Base-by-base conservation (phyloP, 2,888 invertebrate species). In the Callosobruchus maculatus region DNA sequence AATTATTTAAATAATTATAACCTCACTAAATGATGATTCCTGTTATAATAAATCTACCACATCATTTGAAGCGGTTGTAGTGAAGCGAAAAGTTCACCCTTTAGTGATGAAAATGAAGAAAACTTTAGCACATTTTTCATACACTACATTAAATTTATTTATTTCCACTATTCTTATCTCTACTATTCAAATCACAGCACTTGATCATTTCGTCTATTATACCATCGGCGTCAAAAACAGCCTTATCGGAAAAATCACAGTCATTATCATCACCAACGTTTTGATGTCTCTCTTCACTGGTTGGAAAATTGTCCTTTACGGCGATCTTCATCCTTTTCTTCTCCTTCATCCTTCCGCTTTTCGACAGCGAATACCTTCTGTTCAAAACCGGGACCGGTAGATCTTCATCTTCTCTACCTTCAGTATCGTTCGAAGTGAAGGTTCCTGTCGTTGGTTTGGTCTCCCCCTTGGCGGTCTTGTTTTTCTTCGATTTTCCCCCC, bases 341-440 rank as follows among this genome's bases (percentile, higher is more conserved):
- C 72, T 83, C 82, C 71, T 82, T 82, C 81, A 83, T 80, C 75
- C 83, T 78, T 13, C 83, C 83, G 77, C 82, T 83, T 77, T 82
- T 83, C 49, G 83, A 82, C 70, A 82, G 74, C 0, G 83, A 83
- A 72, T 81, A 77, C 76, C 79, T 73, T 21, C 83, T 73, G 9
- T 75, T 74, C 49, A 82, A 70, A 4, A 76, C 78, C 2, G 79
- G 78, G 67, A 78, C 72, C n/a, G 70, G 72, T 21, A 74, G n/a
- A 21, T 67, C 68, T 49, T 13, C 70, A 71, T 67, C 21, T 68
- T n/a, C 68, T 2, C 70, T n/a, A 3, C 20, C 67, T 67, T 70
- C 67, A 72, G 13, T 21, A 13, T 77, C 74, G 21, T 76, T 73
- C 7, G 30, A 21, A 1, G 21, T 22, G 22, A 68, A 68, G 22